Evolutionary conservation across 2,888 invertebrate species (phyloP).

Genomic region (Vesta saturnalis): DNA sequence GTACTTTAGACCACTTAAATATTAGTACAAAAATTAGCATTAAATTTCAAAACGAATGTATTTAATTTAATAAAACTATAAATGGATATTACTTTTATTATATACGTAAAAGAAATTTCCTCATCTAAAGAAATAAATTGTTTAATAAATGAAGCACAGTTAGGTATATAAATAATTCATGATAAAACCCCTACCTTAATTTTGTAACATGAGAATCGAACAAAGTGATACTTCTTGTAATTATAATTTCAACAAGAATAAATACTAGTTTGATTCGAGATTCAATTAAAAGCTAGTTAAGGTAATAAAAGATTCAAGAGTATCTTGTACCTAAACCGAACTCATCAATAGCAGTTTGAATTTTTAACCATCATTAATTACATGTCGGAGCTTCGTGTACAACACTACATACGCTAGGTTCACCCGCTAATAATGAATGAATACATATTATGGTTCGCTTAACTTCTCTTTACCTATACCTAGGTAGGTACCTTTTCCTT

Average conservation of each 20-base stretch:
- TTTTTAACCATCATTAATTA: constrained; percentile 41
- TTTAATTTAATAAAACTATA: constrained; percentile 7
- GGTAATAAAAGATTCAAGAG: constrained; percentile 34
- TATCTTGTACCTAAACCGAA: constrained; percentile 29
- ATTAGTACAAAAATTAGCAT: neutral
- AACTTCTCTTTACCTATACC: constrained; percentile 5
- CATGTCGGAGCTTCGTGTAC: constrained; percentile 30
- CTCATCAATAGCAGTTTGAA: constrained; percentile 37
- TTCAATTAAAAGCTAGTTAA: constrained; percentile 41
- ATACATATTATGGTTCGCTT: constrained; percentile 33
- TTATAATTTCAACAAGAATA: constrained; percentile 33
- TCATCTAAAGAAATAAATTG: neutral
- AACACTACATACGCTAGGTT: constrained; percentile 39
- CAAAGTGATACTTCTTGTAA: constrained; percentile 27
- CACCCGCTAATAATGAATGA: constrained; percentile 41
- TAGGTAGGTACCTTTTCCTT: constrained; percentile 26
- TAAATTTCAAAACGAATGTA: neutral
- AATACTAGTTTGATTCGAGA: constrained; percentile 32
- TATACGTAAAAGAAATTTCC: neutral
- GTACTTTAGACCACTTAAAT: too few relatives aligned
- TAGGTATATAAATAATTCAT: constrained; percentile 11
- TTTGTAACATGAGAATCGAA: constrained; percentile 23
- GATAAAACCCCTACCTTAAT: constrained; percentile 14
- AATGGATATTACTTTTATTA: neutral
- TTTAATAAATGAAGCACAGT: neutral